Evolutionary conservation across 2,113 vertebrate species (phyloP).

Genomic region (Cottus gobio): DNA sequence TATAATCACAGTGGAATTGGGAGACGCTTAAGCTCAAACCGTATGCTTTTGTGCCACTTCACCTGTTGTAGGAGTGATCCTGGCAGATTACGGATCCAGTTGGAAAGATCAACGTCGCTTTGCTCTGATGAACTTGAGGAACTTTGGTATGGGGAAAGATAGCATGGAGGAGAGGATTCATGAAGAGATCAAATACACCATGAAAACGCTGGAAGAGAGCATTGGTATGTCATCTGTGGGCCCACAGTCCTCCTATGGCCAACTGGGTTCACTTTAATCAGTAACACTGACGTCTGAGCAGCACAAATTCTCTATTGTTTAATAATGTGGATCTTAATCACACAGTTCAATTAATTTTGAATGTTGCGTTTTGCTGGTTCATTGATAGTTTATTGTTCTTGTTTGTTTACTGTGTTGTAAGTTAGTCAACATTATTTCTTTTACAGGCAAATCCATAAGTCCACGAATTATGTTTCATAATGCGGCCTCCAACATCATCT

Average conservation of each 20-base stretch:
- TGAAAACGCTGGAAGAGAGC: slow-evolving; percentile 46
- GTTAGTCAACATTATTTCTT: not conserved
- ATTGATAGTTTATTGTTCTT: not conserved
- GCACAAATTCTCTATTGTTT: not conserved
- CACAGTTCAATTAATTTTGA: not conserved
- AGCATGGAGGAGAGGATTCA: slow-evolving; percentile 84
- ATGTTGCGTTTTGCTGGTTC: not conserved
- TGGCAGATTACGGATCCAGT: slow-evolving; percentile 67
- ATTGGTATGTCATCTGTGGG: slow-evolving; percentile 43
- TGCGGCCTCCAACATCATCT: slow-evolving; percentile 83
- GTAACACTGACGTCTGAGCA: not conserved
- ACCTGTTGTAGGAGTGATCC: slow-evolving; percentile 70
- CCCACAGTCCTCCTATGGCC: not conserved
- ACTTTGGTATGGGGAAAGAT: slow-evolving; percentile 88
- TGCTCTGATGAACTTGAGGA: slow-evolving; percentile 80
- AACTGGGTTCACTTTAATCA: not conserved
- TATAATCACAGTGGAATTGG: not conserved
- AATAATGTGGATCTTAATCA: not conserved
- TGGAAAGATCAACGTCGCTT: slow-evolving; percentile 88
- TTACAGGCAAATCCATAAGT: slow-evolving; percentile 60
- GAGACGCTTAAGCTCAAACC: not conserved
- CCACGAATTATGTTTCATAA: slow-evolving; percentile 76
- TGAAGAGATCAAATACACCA: slow-evolving; percentile 72
- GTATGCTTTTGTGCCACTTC: not conserved
- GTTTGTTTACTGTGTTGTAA: not conserved